Base-by-base conservation (phyloP, 2,888 invertebrate species). In the Orthosia incerta region DNA sequence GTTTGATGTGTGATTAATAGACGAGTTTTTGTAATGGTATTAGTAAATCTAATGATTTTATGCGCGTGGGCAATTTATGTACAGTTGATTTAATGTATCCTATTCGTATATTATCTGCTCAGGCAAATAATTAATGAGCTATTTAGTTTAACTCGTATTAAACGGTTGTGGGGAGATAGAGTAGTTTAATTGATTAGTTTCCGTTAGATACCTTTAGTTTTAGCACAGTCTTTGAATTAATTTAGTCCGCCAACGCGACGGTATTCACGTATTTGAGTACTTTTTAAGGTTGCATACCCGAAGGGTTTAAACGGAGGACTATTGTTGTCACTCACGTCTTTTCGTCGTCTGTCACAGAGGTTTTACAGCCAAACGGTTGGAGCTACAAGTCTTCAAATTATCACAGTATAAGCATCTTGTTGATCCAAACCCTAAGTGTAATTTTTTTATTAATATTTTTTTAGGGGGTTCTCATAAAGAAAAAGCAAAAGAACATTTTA, bases 11-110 rank as follows among this genome's bases (percentile, higher is more conserved):
- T 57, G 83, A 68, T 71, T 69, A 57, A 62, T 64, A 65, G 20
- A 65, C 39, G 23, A 55, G 53, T 11, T 69, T 65, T 63, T 53
- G 39, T 80, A 62, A 50, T 53, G 51, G 50, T 51, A 60, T 80
- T 62, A 48, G n/a, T 71, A 53, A 69, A 68, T 70, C 53, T n/a
- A 70, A 60, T 53, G 66, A 70, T 57, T 39, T 39, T 71, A 82
- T 63, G 63, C 61, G 78, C 60, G 46, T 70, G 23, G 46, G 63
- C 45, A 80, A 74, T 80, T 65, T 80, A 65, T 79, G 57, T 76
- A n/a, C 13, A 61, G 20, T 61, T 31, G 46, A 59, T 74, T 80
- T 64, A 76, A 55, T 74, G 64, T 39, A 50, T 60, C 51, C n/a
- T 51, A 62, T 76, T 60, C 57, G 16, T 51, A 72, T 76, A 61